These are phyloP conservation scores for Chymomyza fuscimana DNA, from an alignment of 2,888 invertebrate species.

Conservation along the genomic window DNA sequence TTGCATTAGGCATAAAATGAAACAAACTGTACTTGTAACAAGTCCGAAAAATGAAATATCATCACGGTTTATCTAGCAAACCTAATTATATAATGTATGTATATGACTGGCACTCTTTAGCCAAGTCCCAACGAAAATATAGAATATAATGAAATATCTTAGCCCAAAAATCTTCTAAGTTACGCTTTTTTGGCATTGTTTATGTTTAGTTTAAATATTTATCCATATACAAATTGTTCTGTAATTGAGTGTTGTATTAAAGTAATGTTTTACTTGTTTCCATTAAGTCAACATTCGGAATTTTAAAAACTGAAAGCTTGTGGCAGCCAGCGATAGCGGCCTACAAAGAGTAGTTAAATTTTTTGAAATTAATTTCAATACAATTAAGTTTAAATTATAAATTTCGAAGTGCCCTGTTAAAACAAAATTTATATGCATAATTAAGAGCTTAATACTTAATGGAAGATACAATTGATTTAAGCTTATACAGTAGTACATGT, in stretches of 20 bases:
- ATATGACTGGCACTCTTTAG: not conserved
- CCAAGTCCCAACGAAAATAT: conserved; percentile 6
- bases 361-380: conserved; percentile 19
- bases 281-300: conserved; percentile 15
- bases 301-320: not conserved
- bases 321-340: too few species aligned
- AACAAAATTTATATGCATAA: conserved; percentile 38
- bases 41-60: not conserved
- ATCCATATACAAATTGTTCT: conserved; percentile 10
- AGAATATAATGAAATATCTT: conserved; percentile 20
- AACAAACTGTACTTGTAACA: not conserved
- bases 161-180: conserved; percentile 31
- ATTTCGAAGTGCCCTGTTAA: conserved; percentile 29
- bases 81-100: not conserved
- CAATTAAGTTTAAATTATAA: not conserved
- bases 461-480: not conserved
- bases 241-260: conserved; percentile 10
- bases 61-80: not conserved
- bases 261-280: conserved; percentile 36
- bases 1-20: not conserved
- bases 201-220: conserved; percentile 59
- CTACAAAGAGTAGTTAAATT: conserved; percentile 9
- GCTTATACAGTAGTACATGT: not conserved
- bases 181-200: not conserved
- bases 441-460: conserved; percentile 52